Evolutionary conservation across 1,140 invertebrate species (phyloP).

Genomic region (Brachionus asplanchnoidis): DNA sequence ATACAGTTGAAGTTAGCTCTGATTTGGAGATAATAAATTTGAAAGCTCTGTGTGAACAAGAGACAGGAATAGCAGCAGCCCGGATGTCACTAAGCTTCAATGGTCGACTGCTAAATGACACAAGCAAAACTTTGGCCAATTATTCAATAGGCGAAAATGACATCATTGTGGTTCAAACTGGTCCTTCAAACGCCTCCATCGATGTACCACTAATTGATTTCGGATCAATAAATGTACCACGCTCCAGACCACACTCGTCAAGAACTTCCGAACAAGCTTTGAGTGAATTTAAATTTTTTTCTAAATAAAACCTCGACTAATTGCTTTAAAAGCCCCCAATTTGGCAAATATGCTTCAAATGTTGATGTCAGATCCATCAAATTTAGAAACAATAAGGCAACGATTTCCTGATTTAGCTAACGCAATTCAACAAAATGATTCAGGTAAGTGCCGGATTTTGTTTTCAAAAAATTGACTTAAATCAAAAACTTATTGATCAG

Average conservation of each 20-base stretch:
- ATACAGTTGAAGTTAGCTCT: constrained; percentile 22
- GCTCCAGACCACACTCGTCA: background rate
- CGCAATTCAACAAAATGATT: constrained; percentile 31
- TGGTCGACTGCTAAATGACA: background rate
- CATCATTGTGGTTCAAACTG: constrained; percentile 28
- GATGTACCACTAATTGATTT: constrained; percentile 33
- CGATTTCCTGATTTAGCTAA: constrained; percentile 34
- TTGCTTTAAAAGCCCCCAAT: constrained; percentile 25
- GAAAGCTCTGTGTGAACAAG: constrained; percentile 39
- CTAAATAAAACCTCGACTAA: background rate
- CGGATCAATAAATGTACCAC: constrained; percentile 14
- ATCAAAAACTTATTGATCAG: background rate
- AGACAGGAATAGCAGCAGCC: background rate
- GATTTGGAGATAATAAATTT: constrained; percentile 35
- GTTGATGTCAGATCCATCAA: background rate
- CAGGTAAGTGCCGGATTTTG: background rate
- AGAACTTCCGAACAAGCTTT: background rate
- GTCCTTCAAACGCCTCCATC: background rate
- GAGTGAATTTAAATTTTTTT: background rate
- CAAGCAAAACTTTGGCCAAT: background rate
- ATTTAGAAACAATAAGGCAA: background rate
- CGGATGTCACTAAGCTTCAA: background rate
- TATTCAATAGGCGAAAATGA: constrained; percentile 16
- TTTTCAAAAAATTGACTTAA: background rate
- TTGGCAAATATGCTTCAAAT: constrained; percentile 29